These are phyloP conservation scores for Drosophila lacicola DNA, from an alignment of 2,888 invertebrate genomes.

Conservation along the genomic window DNA sequence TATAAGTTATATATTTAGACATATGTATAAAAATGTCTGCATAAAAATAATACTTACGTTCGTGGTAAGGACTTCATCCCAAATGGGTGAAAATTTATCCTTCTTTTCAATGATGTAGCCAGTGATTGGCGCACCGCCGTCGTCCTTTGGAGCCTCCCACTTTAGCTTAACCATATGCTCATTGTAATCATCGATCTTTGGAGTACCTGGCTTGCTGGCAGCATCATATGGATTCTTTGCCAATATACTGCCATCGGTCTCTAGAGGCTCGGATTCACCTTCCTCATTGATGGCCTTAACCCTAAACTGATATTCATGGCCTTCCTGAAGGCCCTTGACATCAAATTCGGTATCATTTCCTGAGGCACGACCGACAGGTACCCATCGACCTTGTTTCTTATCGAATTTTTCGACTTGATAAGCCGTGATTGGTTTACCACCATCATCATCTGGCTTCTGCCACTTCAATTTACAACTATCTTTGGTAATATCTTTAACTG, in stretches of 20 bases:
- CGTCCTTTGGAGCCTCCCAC: constrained; percentile 97
- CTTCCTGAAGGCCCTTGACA: constrained; percentile 94
- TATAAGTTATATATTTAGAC: constrained; percentile 69
- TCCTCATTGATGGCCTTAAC: constrained; percentile 97
- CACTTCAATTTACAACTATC: constrained; percentile 95
- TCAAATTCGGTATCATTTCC: constrained; percentile 94
- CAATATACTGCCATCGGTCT: constrained; percentile 93
- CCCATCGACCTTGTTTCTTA: constrained; percentile 95
- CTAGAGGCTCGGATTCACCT: constrained; percentile 96
- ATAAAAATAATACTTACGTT: constrained; percentile 85
- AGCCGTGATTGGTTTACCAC: constrained; percentile 96
- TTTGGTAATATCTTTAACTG: constrained; percentile 95
- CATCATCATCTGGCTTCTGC: constrained; percentile 98
- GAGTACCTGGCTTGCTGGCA: constrained; percentile 94
- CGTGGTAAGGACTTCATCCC: constrained; percentile 93
- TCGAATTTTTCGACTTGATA: constrained; percentile 98
- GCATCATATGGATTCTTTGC: constrained; percentile 98
- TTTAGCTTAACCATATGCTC: constrained; percentile 94
- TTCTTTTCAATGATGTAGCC: constrained; percentile 98
- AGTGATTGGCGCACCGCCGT: constrained; percentile 98
- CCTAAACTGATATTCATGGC: constrained; percentile 96
- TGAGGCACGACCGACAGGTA: constrained; percentile 94
- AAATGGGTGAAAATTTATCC: constrained; percentile 93
- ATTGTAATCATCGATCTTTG: constrained; percentile 95
- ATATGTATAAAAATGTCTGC: not conserved